Conservation (phyloP, 2,797 vertebrate genomes). For the Columba guinea region DNA sequence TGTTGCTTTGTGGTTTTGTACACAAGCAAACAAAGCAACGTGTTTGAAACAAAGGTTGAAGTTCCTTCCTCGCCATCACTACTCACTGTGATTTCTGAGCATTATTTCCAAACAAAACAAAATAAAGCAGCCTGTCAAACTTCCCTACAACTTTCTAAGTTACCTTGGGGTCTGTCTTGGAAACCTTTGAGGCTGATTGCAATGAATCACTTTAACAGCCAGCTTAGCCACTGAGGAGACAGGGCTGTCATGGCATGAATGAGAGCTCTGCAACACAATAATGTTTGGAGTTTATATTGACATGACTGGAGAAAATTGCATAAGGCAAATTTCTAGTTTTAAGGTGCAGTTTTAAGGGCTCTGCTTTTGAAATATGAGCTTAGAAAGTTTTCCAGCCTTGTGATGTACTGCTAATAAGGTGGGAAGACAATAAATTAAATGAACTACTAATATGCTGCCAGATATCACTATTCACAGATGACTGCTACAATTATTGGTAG, state of each 20-base stretch:
- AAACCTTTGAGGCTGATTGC: conserved; percentile 18
- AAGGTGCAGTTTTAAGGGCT: conserved; percentile 3
- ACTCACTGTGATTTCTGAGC: background rate
- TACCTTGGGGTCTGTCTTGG: background rate
- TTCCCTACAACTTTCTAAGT: conserved; percentile 2
- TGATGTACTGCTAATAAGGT: conserved; percentile 55
- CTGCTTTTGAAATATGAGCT: conserved; percentile 42
- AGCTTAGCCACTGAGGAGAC: background rate
- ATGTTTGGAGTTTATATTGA: background rate
- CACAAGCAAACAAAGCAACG: background rate
- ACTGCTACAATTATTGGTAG: conserved; percentile 46
- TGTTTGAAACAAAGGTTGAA: background rate
- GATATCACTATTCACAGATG: conserved; percentile 48
- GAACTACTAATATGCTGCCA: conserved; percentile 6
- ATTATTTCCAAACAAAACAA: conserved; percentile 25
- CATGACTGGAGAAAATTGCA: background rate
- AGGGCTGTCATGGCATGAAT: conserved; percentile 1
- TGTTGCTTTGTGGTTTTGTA: background rate
- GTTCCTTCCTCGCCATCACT: background rate
- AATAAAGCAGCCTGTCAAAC: conserved; percentile 35
- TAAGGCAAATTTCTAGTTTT: background rate
- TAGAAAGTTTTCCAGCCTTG: conserved; percentile 32
- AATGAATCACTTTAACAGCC: conserved; percentile 32
- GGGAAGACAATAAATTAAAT: conserved; percentile 56
- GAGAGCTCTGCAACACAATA: background rate